Conservation (phyloP, 2,888 invertebrate species). For the Phytoseiulus persimilis region DNA sequence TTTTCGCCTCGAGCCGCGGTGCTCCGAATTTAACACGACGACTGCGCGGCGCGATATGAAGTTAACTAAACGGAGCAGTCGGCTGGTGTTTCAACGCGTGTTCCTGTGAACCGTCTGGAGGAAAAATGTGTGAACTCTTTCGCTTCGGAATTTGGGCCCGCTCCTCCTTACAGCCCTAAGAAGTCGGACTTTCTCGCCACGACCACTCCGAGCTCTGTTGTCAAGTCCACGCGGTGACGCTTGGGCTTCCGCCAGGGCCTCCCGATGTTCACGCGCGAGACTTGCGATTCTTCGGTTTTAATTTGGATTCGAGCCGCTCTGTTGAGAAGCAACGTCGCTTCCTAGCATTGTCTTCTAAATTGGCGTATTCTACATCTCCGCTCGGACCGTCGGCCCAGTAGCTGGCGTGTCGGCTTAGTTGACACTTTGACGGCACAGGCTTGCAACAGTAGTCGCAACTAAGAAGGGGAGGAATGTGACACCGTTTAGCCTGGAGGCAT, state of each 20-base stretch:
- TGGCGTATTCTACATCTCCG: neutral
- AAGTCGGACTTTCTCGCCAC: neutral
- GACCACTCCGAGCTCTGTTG: neutral
- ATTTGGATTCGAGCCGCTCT: neutral
- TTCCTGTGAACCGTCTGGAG: neutral
- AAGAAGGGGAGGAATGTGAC: neutral
- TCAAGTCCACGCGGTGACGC: neutral
- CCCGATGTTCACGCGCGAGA: neutral
- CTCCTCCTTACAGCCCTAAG: neutral
- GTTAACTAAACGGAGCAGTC: neutral
- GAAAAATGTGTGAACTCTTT: neutral
- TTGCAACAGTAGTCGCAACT: neutral
- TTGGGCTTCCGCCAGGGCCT: neutral
- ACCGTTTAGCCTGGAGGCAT: neutral
- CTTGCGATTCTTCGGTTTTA: neutral
- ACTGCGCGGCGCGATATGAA: neutral
- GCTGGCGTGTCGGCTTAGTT: neutral
- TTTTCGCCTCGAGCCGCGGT: too few relatives aligned
- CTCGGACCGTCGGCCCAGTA: neutral
- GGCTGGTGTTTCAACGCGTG: neutral
- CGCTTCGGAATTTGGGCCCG: neutral
- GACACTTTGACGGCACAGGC: neutral
- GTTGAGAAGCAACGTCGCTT: neutral
- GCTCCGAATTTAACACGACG: too few relatives aligned
- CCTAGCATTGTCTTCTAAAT: neutral